Base-by-base conservation (phyloP, 2,888 invertebrate genomes). In the Mythimna albipuncta region DNA sequence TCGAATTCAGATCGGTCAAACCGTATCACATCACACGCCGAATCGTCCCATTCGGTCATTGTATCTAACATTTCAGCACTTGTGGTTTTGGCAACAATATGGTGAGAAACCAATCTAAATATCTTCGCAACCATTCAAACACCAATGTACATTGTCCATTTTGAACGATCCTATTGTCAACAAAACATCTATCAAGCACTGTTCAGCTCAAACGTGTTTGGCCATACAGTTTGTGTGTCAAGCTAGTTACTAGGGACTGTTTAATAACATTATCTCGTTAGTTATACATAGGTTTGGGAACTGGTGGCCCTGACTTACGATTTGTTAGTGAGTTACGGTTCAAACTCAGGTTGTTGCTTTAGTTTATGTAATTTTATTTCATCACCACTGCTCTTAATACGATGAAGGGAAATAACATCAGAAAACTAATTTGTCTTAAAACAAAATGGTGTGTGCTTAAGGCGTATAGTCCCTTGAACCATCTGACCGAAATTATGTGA, bases 191-290 rank as follows among this genome's bases (percentile, higher is more conserved):
- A 58, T 65, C 64, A 75, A 41, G 13, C 41, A 10, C 7, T 58
- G 50, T 41, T 64, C 54, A 52, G 21, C 13, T 65, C 38, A 54
- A 68, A 81, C 50, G 68, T 75, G 21, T 57, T 62, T n/a, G 38
- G 16, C 16, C 19, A 44, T 38, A 65, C 65, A 26, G 38, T 19
- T 57, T 21, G 7, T 16, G n/a, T 44, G 47, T 41, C 10, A 5
- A 35, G 26, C 3, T 19, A 11, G 16, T 16, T 50, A 47, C 1
- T 16, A 19, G 11, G 7, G 10, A 26, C 58, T 9, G 21, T 44
- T 0, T 13, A 47, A 47, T 47, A 19, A 21, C 5, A 16, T 58
- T 73, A 57, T 57, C 41, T 75, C 7, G 50, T 32, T 72, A 19
- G 44, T 21, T n/a, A 26, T 19, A 69, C 16, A 35, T 19, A 69